These are phyloP conservation scores for Bergia sp. DNA, from an alignment of 92 coral and sea anemone species.

Conservation along the genomic window DNA sequence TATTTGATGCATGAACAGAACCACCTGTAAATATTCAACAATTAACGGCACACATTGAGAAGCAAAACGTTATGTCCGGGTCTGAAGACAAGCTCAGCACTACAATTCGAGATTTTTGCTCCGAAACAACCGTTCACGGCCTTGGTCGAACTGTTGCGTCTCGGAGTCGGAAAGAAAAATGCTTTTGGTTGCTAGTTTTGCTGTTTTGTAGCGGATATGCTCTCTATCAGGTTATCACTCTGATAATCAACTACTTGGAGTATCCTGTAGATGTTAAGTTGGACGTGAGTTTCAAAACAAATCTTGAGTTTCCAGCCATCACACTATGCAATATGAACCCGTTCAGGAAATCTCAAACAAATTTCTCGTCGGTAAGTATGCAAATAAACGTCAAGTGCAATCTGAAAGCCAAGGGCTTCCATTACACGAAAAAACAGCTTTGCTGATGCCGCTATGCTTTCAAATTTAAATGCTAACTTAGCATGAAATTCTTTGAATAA, in stretches of 20 bases:
- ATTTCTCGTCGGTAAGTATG: not conserved
- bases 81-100: not conserved
- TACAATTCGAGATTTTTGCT: constrained; percentile 27
- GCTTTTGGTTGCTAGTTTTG: constrained; percentile 38
- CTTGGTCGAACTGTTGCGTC: constrained; percentile 29
- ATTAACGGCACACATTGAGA: not conserved
- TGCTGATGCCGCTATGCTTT: too few species aligned
- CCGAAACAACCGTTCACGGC: constrained; percentile 41
- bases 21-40: not conserved
- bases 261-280: constrained; percentile 40
- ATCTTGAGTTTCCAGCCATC: constrained; percentile 52
- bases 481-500: too few species aligned
- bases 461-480: not conserved
- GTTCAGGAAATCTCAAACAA: constrained; percentile 26
- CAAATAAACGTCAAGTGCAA: not conserved
- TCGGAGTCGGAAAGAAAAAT: constrained; percentile 32
- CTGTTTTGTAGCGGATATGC: constrained; percentile 36
- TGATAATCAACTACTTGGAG: constrained; percentile 1
- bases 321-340: constrained; percentile 57
- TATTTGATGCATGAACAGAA: not conserved
- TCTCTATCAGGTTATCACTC: constrained; percentile 10
- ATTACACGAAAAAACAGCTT: too few species aligned
- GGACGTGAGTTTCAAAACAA: not conserved
- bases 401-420: not conserved
- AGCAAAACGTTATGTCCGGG: constrained; percentile 7